These are phyloP conservation scores for Sebastes variabilis DNA, from an alignment of 2,797 vertebrate species.

Conservation along the genomic window DNA sequence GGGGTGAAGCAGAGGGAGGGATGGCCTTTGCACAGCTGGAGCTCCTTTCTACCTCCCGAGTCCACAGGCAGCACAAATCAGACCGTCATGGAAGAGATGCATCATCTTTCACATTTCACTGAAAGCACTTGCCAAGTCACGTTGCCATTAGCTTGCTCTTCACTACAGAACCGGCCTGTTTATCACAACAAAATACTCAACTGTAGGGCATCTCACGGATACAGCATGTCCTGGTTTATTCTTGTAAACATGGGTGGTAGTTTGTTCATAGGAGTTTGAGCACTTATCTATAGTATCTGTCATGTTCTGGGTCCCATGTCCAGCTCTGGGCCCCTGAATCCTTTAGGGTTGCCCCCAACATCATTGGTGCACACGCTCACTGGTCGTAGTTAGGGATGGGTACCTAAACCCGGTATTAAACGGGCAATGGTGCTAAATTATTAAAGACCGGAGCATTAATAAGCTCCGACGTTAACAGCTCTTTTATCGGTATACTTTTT, in stretches of 20 bases:
- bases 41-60: slow-evolving; percentile 5
- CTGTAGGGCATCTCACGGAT: neutral
- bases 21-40: slow-evolving; percentile 59
- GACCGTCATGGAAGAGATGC: neutral
- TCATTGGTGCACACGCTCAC: neutral
- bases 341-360: neutral
- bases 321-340: neutral
- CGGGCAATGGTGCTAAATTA: too few species aligned
- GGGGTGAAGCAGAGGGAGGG: slow-evolving; percentile 28
- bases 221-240: neutral
- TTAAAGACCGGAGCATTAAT: too few species aligned
- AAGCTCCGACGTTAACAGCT: too few species aligned
- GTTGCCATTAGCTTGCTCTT: neutral
- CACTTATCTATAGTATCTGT: neutral
- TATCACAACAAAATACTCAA: neutral
- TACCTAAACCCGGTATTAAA: too few species aligned
- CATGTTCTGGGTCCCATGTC: neutral
- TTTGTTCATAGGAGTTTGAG: neutral
- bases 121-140: neutral
- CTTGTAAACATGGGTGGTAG: neutral
- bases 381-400: neutral
- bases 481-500: too few species aligned
- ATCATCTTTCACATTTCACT: neutral
- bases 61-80: slow-evolving; percentile 4
- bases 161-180: neutral